These are phyloP conservation scores for Dryobates pubescens DNA, from an alignment of 2,797 vertebrate species.

Conservation along the genomic window DNA sequence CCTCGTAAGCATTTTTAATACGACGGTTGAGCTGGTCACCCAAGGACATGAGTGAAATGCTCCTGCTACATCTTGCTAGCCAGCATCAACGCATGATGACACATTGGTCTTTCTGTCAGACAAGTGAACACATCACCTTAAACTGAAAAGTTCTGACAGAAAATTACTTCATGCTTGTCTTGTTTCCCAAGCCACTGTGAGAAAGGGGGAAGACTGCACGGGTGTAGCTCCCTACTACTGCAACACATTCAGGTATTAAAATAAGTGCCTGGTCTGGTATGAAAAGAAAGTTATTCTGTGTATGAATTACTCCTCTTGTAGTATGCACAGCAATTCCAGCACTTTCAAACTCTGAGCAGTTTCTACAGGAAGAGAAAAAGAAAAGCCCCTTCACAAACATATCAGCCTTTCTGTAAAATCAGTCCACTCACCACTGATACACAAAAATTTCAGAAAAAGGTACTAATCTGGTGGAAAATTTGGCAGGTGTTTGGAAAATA, in stretches of 20 bases:
- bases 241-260: not conserved
- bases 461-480: not conserved
- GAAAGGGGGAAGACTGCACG: too few relatives aligned
- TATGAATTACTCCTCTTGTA: not conserved
- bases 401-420: not conserved
- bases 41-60: rapidly evolving
- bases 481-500: not conserved
- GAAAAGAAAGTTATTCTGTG: not conserved
- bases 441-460: not conserved
- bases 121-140: not conserved
- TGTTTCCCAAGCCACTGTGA: not conserved
- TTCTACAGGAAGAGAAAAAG: not conserved
- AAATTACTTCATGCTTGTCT: not conserved
- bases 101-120: not conserved
- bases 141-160: not conserved
- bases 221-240: not conserved
- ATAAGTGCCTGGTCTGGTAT: not conserved
- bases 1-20: not conserved
- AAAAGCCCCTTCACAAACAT: not conserved
- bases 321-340: not conserved
- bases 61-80: not conserved
- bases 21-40: not conserved
- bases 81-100: not conserved
- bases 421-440: not conserved
- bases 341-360: not conserved